Percentiles rank a stretch among this genome's conserved stretches.
phyloP scores from a whole-genome alignment of 2,113 vertebrate species.

The Phyllostomus hastatus region DNA sequence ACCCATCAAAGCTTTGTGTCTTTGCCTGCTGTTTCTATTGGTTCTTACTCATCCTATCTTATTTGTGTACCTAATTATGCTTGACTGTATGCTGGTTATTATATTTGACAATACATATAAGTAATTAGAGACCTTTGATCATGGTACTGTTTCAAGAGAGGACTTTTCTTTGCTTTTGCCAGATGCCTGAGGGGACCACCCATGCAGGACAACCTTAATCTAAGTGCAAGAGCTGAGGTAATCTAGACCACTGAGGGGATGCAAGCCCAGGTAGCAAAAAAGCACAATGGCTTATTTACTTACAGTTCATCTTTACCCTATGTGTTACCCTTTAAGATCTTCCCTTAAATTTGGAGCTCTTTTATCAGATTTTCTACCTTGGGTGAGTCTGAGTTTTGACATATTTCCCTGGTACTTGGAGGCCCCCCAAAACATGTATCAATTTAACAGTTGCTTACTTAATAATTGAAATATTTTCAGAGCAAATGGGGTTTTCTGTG shows the following conservation, averaged over 20 bases:
- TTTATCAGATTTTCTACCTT: background rate
- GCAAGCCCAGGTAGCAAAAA: background rate
- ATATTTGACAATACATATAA: background rate
- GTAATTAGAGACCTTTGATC: background rate
- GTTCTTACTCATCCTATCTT: background rate
- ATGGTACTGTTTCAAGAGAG: background rate
- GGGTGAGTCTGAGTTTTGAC: background rate
- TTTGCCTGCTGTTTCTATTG: background rate
- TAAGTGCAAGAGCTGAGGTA: background rate
- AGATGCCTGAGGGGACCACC: background rate
- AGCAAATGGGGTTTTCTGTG: background rate
- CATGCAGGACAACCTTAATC: background rate
- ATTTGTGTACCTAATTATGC: background rate
- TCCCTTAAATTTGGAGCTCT: background rate
- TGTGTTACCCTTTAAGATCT: background rate
- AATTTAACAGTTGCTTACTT: background rate
- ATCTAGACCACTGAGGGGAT: background rate
- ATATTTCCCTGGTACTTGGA: background rate
- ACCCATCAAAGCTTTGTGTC: background rate
- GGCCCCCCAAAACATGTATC: background rate
- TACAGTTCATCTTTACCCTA: background rate
- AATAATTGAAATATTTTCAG: background rate
- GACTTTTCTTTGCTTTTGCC: background rate
- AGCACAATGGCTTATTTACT: background rate
- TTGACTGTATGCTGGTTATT: background rate